Conservation (phyloP, 2,797 vertebrate species). For the Carapus acus region DNA sequence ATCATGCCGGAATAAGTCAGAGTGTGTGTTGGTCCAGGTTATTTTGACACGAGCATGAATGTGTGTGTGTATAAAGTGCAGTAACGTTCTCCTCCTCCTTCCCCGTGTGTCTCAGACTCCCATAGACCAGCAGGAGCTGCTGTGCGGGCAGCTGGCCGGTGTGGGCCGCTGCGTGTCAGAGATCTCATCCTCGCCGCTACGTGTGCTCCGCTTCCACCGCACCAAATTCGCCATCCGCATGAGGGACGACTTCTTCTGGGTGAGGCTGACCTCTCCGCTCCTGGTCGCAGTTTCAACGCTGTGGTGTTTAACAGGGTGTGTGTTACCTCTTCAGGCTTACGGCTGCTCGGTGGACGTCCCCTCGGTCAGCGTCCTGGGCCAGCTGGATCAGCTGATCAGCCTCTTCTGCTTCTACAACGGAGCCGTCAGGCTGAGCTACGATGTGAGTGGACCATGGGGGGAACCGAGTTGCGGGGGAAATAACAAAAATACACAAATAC, state of each 20-base stretch:
- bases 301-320: too few relatives aligned
- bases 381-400: constrained; percentile 83
- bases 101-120: constrained; percentile 71
- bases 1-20: too few relatives aligned
- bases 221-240: constrained; percentile 83
- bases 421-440: constrained; percentile 74
- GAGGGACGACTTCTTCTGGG: constrained; percentile 87
- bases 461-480: too few relatives aligned
- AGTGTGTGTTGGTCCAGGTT: too few relatives aligned
- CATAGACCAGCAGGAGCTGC: constrained; percentile 84
- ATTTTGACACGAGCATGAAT: too few relatives aligned
- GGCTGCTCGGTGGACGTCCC: constrained; percentile 82
- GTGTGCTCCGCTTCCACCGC: constrained; percentile 76
- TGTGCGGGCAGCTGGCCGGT: constrained; percentile 91
- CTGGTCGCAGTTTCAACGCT: too few relatives aligned
- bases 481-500: too few relatives aligned
- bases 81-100: too few relatives aligned
- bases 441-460: too few relatives aligned
- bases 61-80: too few relatives aligned
- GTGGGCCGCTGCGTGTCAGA: constrained; percentile 82
- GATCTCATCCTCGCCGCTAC: constrained; percentile 75
- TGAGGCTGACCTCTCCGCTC: constrained; percentile 55
- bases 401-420: constrained; percentile 90
- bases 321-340: constrained; percentile 71
- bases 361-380: constrained; percentile 75